A percentile compares a stretch with the other conserved stretches of the same genome.
phyloP scores from a whole-genome alignment of 1,140 invertebrate genomes.

The Aphelinus certus region DNA sequence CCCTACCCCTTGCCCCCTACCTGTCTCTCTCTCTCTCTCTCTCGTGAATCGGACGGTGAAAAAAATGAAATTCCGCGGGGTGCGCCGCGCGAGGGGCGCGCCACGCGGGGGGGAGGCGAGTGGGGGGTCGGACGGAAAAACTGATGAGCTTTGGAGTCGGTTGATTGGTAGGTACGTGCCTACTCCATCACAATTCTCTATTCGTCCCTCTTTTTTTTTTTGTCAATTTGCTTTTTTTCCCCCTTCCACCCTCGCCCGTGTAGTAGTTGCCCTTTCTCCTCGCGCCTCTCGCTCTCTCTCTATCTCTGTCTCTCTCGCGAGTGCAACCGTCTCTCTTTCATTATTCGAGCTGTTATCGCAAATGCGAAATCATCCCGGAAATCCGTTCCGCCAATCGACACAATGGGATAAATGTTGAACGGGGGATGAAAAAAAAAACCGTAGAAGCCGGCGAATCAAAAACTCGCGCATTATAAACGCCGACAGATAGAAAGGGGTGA shows the following conservation, averaged over 20 bases:
- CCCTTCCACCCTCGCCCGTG: constrained; percentile 8
- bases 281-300: background rate
- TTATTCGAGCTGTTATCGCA: constrained; percentile 38
- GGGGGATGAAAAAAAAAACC: too few species aligned
- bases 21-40: background rate
- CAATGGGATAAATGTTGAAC: constrained; percentile 34
- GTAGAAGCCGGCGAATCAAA: constrained; percentile 31
- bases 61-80: constrained; percentile 58
- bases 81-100: constrained; percentile 45
- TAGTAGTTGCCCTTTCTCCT: background rate
- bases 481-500: too few species aligned
- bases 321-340: constrained; percentile 24
- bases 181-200: constrained; percentile 61
- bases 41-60: constrained; percentile 46
- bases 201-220: constrained; percentile 43
- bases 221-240: constrained; percentile 41
- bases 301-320: constrained; percentile 1
- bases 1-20: constrained; percentile 3
- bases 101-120: constrained; percentile 28
- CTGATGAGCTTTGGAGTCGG: constrained; percentile 65
- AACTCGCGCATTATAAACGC: constrained; percentile 27
- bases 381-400: constrained; percentile 39
- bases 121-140: constrained; percentile 49
- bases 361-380: constrained; percentile 40
- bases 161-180: constrained; percentile 66